Percentiles rank a stretch among this genome's conserved stretches.
These are phyloP conservation scores for Capitella teleta DNA, from an alignment of 1,140 invertebrate species.

Conservation along the genomic window DNA sequence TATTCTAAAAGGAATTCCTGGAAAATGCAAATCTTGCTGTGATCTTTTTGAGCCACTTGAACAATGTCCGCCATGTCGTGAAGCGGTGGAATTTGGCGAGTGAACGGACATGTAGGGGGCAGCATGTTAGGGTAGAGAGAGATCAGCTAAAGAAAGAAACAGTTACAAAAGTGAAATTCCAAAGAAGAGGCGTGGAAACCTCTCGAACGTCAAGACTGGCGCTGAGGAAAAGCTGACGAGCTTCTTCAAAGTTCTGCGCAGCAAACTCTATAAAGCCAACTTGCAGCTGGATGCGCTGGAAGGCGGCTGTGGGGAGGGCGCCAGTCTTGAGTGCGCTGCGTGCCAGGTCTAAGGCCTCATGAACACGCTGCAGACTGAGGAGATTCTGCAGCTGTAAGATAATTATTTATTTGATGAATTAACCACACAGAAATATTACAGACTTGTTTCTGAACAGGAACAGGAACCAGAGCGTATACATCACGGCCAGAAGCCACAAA, in stretches of 20 bases:
- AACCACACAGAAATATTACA: neutral
- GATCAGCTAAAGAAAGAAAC: slow-evolving; percentile 25
- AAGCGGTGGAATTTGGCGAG: slow-evolving; percentile 38
- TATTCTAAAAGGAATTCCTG: slow-evolving; percentile 37
- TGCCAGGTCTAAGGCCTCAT: slow-evolving; percentile 45
- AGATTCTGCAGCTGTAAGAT: neutral
- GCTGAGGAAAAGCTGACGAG: slow-evolving; percentile 38
- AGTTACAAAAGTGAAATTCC: neutral
- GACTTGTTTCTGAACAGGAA: slow-evolving; percentile 47
- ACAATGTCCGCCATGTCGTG: slow-evolving; percentile 44
- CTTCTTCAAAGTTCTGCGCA: slow-evolving; percentile 43
- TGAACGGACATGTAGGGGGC: slow-evolving; percentile 32
- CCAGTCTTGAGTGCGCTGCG: slow-evolving; percentile 42
- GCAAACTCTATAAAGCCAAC: slow-evolving; percentile 47
- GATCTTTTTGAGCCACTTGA: slow-evolving; percentile 36
- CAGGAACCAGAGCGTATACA: slow-evolving; percentile 43
- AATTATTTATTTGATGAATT: neutral
- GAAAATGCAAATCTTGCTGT: slow-evolving; percentile 25
- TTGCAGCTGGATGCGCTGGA: slow-evolving; percentile 39
- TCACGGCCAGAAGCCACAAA: slow-evolving; percentile 42
- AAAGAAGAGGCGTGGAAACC: slow-evolving; percentile 19
- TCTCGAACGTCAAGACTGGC: slow-evolving; percentile 44
- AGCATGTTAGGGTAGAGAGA: slow-evolving; percentile 42
- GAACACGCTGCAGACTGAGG: slow-evolving; percentile 3
- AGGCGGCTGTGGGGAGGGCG: slow-evolving; percentile 23